These are phyloP conservation scores for Ictalurus furcatus DNA, from an alignment of 2,113 vertebrate genomes.

Conservation along the genomic window DNA sequence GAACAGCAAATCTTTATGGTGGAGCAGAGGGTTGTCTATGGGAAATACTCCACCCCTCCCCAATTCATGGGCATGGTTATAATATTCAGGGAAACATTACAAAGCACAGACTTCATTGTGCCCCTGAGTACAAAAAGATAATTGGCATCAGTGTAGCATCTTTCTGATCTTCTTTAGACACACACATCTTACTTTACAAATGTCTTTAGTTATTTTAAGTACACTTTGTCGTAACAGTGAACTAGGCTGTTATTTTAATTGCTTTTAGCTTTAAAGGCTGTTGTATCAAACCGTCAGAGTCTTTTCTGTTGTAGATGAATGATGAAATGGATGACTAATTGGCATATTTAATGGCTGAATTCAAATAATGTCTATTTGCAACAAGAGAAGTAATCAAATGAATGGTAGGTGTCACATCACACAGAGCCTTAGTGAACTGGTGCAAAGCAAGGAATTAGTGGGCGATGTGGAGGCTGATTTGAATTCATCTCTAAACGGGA, in stretches of 20 bases:
- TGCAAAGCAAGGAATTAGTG: constrained; percentile 41
- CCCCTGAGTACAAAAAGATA: neutral
- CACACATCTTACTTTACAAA: neutral
- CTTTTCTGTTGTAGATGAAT: neutral
- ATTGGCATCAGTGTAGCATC: neutral
- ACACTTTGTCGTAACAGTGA: constrained; percentile 2
- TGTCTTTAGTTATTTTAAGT: constrained; percentile 4
- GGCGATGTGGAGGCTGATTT: constrained; percentile 41
- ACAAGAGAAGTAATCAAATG: constrained; percentile 16
- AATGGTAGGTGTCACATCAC: constrained; percentile 21
- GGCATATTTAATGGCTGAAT: neutral
- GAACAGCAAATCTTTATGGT: neutral
- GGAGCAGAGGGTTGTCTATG: neutral
- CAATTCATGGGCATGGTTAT: neutral
- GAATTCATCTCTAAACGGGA: constrained; percentile 46
- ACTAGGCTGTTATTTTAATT: constrained; percentile 22
- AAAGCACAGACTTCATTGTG: neutral
- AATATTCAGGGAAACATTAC: neutral
- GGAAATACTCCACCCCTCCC: neutral
- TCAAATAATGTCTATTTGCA: constrained; percentile 24
- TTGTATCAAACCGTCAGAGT: neutral
- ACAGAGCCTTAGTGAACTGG: neutral
- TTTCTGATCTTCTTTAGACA: neutral
- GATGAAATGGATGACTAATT: neutral
- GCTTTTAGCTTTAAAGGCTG: constrained; percentile 18